Percentiles rank a stretch among this genome's conserved stretches.
Conservation (phyloP, 2,797 vertebrate species). For the Malacoraja senta region DNA sequence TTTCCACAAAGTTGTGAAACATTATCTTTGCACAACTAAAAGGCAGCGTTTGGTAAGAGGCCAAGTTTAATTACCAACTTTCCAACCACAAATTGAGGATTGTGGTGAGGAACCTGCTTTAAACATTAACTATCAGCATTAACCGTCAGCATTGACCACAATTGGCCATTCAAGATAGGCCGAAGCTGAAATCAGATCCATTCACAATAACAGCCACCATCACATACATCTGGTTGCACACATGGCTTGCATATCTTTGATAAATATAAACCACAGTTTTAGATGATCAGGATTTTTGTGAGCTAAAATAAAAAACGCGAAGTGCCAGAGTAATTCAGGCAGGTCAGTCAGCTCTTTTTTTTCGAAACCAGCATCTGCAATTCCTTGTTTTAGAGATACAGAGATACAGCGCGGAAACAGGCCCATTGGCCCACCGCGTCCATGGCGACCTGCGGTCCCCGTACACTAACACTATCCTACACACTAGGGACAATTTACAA, state of each 20-base stretch:
- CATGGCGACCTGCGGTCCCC: too few relatives aligned
- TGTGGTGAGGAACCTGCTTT: conserved; percentile 12
- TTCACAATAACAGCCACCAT: conserved; percentile 23
- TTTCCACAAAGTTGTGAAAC: too few relatives aligned
- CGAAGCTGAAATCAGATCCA: conserved; percentile 7
- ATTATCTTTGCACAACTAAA: too few relatives aligned
- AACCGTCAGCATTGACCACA: conserved; percentile 25
- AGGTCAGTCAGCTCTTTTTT: too few relatives aligned
- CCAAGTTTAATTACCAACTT: conserved; percentile 35
- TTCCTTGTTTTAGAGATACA: too few relatives aligned
- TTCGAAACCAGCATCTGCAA: too few relatives aligned
- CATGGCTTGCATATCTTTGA: conserved; percentile 13
- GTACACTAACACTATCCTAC: too few relatives aligned
- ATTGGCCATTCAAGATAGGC: not conserved
- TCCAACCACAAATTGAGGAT: conserved; percentile 25
- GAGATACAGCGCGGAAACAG: too few relatives aligned
- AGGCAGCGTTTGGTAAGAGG: not conserved
- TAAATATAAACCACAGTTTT: not conserved
- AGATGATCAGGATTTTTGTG: not conserved
- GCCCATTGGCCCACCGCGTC: too few relatives aligned
- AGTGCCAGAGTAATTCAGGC: too few relatives aligned
- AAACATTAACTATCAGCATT: not conserved
- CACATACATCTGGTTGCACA: not conserved
- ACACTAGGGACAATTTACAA: too few relatives aligned
- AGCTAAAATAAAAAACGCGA: too few relatives aligned